These are phyloP conservation scores for Macrotus californicus DNA, from an alignment of 2,113 vertebrate genomes.

Conservation along the genomic window DNA sequence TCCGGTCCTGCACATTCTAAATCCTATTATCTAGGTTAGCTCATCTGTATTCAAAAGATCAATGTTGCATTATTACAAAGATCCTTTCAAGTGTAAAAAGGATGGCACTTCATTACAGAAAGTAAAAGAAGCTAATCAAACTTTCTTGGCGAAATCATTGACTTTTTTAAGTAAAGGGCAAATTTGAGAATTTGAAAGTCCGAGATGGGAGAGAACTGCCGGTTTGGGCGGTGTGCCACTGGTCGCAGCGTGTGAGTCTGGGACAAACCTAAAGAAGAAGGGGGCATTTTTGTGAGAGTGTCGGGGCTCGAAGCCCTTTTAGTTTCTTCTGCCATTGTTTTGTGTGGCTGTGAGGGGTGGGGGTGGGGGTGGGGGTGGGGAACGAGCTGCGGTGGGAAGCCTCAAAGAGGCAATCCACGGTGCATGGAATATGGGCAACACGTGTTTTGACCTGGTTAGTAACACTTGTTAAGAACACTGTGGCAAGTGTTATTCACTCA, in stretches of 20 bases:
- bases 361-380: not conserved
- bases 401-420: not conserved
- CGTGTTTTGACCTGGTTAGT: not conserved
- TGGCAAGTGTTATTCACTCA: not conserved
- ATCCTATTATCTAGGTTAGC: constrained; percentile 88
- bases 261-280: constrained; percentile 69
- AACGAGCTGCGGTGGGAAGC: not conserved
- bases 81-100: constrained; percentile 91
- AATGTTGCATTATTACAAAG: constrained; percentile 91
- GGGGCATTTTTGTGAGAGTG: constrained; percentile 54
- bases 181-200: constrained; percentile 87
- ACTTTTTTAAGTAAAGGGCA: constrained; percentile 90
- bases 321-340: not conserved
- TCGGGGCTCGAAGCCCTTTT: constrained; percentile 37
- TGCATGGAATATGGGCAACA: not conserved
- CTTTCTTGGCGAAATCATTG: constrained; percentile 89
- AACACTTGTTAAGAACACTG: not conserved
- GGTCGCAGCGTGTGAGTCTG: constrained; percentile 37
- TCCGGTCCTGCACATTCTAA: constrained; percentile 71
- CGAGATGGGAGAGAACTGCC: constrained; percentile 74
- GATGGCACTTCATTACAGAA: constrained; percentile 90
- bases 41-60: constrained; percentile 92
- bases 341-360: no score
- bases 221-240: constrained; percentile 68
- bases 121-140: constrained; percentile 91